These are phyloP conservation scores for Conistra vaccinii DNA, from an alignment of 2,888 invertebrate species.

Conservation along the genomic window DNA sequence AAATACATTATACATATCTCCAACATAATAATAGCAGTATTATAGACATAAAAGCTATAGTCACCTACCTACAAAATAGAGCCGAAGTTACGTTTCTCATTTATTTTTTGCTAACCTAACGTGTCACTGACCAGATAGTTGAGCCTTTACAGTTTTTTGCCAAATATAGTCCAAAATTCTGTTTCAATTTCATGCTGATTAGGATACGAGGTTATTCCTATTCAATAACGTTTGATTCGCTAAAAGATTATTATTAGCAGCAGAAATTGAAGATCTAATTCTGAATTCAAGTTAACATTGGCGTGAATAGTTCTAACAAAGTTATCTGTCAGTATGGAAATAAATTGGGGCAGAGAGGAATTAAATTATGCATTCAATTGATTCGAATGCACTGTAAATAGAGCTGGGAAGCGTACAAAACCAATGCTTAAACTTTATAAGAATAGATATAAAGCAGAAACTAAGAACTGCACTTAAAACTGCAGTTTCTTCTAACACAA, in stretches of 20 bases:
- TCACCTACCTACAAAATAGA: background rate
- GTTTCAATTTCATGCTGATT: slow-evolving; percentile 43
- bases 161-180: slow-evolving; percentile 3
- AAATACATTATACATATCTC: background rate
- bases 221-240: slow-evolving; percentile 12
- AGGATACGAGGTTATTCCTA: slow-evolving; percentile 5
- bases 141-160: slow-evolving; percentile 24
- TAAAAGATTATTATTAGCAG: background rate
- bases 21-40: background rate
- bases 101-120: slow-evolving; percentile 43
- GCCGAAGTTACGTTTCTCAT: slow-evolving; percentile 29
- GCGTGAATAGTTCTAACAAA: slow-evolving; percentile 3
- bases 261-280: background rate
- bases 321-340: slow-evolving; percentile 12
- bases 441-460: background rate
- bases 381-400: background rate
- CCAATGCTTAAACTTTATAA: no score
- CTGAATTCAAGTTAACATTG: slow-evolving; percentile 1
- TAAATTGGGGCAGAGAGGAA: slow-evolving; percentile 13
- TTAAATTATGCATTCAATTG: slow-evolving; percentile 14
- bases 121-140: slow-evolving; percentile 42
- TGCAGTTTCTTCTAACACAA: background rate
- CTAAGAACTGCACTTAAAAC: background rate
- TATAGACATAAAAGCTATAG: slow-evolving; percentile 9
- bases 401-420: background rate